Percentiles rank a stretch among this genome's conserved stretches.
Evolutionary conservation across 2,113 vertebrate species (phyloP).

Genomic region (Solea solea): DNA sequence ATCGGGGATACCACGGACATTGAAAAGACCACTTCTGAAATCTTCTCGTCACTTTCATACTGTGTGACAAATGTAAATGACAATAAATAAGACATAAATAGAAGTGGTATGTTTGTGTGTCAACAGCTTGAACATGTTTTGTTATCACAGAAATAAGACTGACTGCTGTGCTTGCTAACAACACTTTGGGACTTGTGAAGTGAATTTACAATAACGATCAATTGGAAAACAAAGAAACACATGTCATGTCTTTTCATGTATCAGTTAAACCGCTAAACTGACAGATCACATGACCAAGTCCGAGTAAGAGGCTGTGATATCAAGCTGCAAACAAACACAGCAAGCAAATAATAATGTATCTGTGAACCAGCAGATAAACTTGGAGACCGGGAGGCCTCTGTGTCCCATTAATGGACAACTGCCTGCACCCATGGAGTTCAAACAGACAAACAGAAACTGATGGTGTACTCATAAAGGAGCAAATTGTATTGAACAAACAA

Average conservation of each 20-base stretch:
- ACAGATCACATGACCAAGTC: conserved; percentile 33
- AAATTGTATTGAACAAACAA: conserved; percentile 7
- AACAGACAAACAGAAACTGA: conserved; percentile 21
- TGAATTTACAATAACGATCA: neutral
- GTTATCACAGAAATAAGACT: neutral
- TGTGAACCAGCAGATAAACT: conserved; percentile 15
- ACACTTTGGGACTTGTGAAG: too few relatives aligned
- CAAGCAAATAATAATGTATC: conserved; percentile 23
- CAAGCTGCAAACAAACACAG: conserved; percentile 31
- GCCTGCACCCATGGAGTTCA: conserved; percentile 19
- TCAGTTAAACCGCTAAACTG: neutral
- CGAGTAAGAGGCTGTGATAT: conserved; percentile 11
- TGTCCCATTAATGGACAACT: conserved; percentile 27
- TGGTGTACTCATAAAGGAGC: conserved; percentile 11
- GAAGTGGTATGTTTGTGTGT: too few relatives aligned
- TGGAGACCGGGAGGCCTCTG: conserved; percentile 2
- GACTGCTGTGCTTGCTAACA: neutral
- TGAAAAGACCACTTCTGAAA: too few relatives aligned
- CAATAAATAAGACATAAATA: neutral
- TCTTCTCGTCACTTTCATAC: too few relatives aligned
- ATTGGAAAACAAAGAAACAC: neutral
- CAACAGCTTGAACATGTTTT: neutral
- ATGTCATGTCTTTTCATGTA: neutral
- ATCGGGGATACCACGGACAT: too few relatives aligned
- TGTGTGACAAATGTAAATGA: too few relatives aligned